A percentile compares a stretch with the other conserved stretches of the same genome.
These are phyloP conservation scores for Odontothrips loti DNA, from an alignment of 2,888 invertebrate genomes.

Conservation along the genomic window DNA sequence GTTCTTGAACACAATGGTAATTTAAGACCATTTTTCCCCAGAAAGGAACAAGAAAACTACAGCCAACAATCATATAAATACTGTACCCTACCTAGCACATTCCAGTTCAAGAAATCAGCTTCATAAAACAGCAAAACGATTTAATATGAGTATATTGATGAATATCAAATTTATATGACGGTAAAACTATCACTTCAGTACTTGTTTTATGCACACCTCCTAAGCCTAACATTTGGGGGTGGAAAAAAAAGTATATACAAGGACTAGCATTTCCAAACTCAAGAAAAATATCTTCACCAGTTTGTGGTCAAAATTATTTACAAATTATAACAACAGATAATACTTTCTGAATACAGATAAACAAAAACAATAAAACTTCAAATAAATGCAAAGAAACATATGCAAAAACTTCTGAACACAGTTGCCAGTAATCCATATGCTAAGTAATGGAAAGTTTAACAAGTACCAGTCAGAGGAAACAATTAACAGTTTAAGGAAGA, in stretches of 20 bases:
- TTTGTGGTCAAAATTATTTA: neutral
- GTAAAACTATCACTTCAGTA: neutral
- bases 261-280: neutral
- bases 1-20: too few species aligned
- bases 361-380: neutral
- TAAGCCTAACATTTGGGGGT: neutral
- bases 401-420: neutral
- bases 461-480: too few species aligned
- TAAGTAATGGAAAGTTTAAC: too few species aligned
- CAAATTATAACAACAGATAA: conserved; percentile 6
- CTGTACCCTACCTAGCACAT: too few species aligned
- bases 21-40: too few species aligned
- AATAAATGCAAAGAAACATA: conserved; percentile 1
- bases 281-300: neutral
- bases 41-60: too few species aligned
- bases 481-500: too few species aligned
- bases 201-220: neutral
- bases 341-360: neutral
- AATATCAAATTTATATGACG: neutral
- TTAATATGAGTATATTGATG: neutral
- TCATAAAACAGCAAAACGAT: neutral
- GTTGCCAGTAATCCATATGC: neutral
- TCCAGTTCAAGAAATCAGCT: neutral
- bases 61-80: too few species aligned
- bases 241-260: neutral